phyloP scores from a whole-genome alignment of 2,113 vertebrate genomes.

The Lonchura striata region DNA sequence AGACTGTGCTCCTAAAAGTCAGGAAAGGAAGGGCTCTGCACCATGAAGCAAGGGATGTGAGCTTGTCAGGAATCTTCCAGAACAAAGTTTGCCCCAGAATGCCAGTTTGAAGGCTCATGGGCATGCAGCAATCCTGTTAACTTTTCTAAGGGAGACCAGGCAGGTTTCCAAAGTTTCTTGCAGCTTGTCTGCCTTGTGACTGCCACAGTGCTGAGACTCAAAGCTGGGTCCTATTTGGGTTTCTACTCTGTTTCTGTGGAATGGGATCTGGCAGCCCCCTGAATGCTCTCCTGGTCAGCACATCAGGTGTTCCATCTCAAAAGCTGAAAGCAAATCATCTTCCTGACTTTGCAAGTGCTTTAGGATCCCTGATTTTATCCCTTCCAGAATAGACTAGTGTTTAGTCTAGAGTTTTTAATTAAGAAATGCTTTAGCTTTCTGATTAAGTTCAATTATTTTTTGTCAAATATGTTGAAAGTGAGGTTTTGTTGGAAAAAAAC shows the following conservation, averaged over 20 bases:
- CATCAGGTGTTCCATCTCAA: not conserved
- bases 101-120: not conserved
- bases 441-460: not conserved
- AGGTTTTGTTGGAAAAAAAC: not conserved
- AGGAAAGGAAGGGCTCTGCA: not conserved
- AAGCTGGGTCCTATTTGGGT: not conserved
- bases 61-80: not conserved
- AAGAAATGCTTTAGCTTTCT: not conserved
- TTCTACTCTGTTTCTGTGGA: not conserved
- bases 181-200: not conserved
- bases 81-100: not conserved
- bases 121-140: not conserved
- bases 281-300: accelerated
- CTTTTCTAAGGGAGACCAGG: not conserved
- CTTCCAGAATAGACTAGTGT: not conserved
- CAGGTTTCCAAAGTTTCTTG: not conserved
- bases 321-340: not conserved
- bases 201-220: not conserved
- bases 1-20: not conserved
- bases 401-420: not conserved
- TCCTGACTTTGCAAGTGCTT: not conserved
- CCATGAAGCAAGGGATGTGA: not conserved
- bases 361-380: not conserved
- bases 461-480: not conserved
- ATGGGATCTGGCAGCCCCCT: not conserved